A percentile compares a stretch with the other conserved stretches of the same genome.
These are phyloP conservation scores for Chaetorhynchus papuensis DNA, from an alignment of 2,113 vertebrate species.

Conservation along the genomic window DNA sequence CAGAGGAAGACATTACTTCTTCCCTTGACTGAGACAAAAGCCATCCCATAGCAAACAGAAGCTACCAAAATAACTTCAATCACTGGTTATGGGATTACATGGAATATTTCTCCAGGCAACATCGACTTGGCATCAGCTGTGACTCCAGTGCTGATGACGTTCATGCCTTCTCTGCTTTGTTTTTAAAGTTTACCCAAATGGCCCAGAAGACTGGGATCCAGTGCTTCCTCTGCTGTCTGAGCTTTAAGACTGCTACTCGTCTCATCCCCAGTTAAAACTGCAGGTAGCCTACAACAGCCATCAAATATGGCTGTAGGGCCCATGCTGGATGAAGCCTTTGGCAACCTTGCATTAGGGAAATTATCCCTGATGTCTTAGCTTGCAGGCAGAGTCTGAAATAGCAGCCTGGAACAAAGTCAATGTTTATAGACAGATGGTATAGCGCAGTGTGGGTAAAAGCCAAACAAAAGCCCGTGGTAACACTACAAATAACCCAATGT, in stretches of 20 bases:
- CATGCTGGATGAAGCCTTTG: not conserved
- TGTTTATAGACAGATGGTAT: not conserved
- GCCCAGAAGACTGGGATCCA: not conserved
- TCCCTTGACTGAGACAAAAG: not conserved
- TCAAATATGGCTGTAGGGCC: not conserved
- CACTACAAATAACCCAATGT: not conserved
- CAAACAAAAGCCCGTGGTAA: not conserved
- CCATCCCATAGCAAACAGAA: not conserved
- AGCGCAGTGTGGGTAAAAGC: not conserved
- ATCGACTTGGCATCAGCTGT: not conserved
- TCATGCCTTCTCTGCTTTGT: not conserved
- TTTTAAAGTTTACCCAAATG: not conserved
- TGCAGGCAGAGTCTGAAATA: not conserved
- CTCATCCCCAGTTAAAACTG: not conserved
- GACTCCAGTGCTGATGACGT: not conserved
- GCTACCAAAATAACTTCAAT: not conserved
- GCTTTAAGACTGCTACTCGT: not conserved
- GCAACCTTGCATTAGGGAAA: not conserved
- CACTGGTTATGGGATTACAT: not conserved
- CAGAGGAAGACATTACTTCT: not conserved
- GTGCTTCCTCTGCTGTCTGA: not conserved
- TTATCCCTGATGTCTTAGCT: not conserved
- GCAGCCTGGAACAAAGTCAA: not conserved
- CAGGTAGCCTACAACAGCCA: not conserved
- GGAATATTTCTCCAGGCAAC: not conserved